phyloP scores from a whole-genome alignment of 2,113 vertebrate genomes.

The Campylomormyrus tamandua region DNA sequence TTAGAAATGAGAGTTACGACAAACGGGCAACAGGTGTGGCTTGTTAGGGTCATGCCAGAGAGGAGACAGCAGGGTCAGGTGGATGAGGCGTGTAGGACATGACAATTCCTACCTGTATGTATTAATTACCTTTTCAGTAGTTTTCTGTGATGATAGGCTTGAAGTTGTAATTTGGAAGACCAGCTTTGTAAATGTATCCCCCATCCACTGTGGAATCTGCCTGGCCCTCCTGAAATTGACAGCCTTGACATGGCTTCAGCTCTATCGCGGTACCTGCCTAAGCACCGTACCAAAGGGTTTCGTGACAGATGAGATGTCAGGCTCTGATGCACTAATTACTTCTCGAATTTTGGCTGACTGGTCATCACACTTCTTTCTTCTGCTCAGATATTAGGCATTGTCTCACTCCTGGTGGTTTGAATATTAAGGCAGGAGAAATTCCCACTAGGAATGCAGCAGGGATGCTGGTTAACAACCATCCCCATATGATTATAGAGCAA shows the following conservation, averaged over 20 bases:
- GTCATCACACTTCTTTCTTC: conserved; percentile 12
- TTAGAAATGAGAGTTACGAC: no score
- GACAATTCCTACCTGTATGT: no score
- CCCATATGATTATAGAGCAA: background rate
- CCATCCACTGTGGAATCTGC: conserved; percentile 70
- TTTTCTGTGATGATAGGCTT: conserved; percentile 74
- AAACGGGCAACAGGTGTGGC: no score
- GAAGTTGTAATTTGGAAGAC: conserved; percentile 57
- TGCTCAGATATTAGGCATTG: conserved; percentile 52
- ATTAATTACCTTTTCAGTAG: conserved; percentile 40
- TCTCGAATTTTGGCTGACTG: background rate
- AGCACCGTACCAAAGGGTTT: background rate
- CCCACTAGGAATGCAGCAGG: background rate
- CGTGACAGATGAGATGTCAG: background rate
- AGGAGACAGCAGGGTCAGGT: no score
- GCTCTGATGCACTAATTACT: conserved; percentile 45
- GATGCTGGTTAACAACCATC: background rate
- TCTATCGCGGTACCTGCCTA: background rate
- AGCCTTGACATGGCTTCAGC: background rate
- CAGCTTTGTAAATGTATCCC: conserved; percentile 70
- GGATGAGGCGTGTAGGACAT: no score
- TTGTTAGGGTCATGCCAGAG: no score
- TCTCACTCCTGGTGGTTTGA: conserved; percentile 28
- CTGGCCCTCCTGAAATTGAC: conserved; percentile 43
- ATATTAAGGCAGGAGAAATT: background rate